Evolutionary conservation across 2,113 vertebrate genomes (phyloP), one percentile per base, ranked within the genome.

Genomic region (Megatriorchis doriae): DNA sequence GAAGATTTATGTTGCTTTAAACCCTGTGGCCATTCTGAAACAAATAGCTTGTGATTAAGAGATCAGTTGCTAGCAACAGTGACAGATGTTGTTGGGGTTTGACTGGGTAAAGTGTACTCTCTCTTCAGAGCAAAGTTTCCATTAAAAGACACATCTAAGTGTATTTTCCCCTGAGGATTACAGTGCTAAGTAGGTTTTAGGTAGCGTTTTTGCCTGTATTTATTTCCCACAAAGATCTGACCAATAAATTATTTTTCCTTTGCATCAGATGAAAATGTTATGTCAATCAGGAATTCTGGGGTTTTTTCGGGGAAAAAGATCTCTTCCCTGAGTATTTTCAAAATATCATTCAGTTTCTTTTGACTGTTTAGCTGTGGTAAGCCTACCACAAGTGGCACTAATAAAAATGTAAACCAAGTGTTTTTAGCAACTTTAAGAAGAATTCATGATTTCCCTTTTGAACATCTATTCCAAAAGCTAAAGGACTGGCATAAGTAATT

Each of bases 71-170:
- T 94, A 96, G 81, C 65, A 96, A 65, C 53, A 94, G 92, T 86
- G 93, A 95, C 96, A 98, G 94, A 96, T 89, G 77, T 93, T 96
- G 61, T 91, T 94, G 80, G 67, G 42, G 47, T 96, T 96, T 97
- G 80, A 91, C 84, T 88, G 32, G 32, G 27, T 93, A 95, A 96
- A 93, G 62, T 79, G 38, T 55, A 92, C 55, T 10, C 68, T 94
- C 72, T 93, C 83, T 98, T 94, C n/a, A 66, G 97, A 97, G 96
- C 63, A 96, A 98, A 97, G 91, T 96, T 97, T 96, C 92, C 81
- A 90, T 96, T 97, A 96, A 97, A 89, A 93, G 65, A 93, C 85
- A 89, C 42, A 74, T 93, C 58, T 91, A 96, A 97, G 56, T 96
- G 72, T 84, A 86, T 92, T 40, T 94, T 96, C 78, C 66, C 66